Evolutionary conservation across 2,888 invertebrate species (phyloP), one percentile per base, ranked within the genome.

Genomic region (Lymantria monacha): DNA sequence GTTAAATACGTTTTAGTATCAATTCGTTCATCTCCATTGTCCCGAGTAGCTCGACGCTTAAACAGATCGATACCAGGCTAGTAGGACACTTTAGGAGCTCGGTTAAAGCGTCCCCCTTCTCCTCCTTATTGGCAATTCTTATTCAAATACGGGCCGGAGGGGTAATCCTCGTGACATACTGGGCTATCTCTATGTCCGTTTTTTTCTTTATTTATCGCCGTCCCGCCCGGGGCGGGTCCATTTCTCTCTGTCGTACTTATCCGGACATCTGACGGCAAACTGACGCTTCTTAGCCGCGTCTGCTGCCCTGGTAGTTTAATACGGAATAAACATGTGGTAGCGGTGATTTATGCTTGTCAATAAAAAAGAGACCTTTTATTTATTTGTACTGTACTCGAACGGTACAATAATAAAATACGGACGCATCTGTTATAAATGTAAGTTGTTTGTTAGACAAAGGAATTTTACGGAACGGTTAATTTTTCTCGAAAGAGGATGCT

Each of bases 181-280:
- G 81, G 81, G 76, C 81, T 80, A 83, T 84, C 82, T 82, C 76
- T 70, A 70, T 81, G 84, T 83, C 83, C 81, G 78, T 75, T 84
- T 83, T 82, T 84, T n/a, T 83, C 82, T 76, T 85, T 89, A 87
- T 87, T 88, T 87, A 85, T 85, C 76, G 79, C 75, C 61, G 71
- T 71, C 72, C 76, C 77, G 74, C 76, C 70, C 67, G 67, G 72
- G 80, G 73, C 72, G 69, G 81, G 78, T 80, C 85, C 86, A 87
- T 89, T 88, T 85, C 83, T 88, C 87, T 87, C 82, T 83, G 87
- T 89, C 87, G 78, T 76, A 78, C 82, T 85, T 87, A 87, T 87
- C 87, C 81, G 67, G 63, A 78, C 78, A 88, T 88, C 88, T 85
- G 87, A 86, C 85, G 84, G 75, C 73, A 66, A 79, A 81, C 79